phyloP scores from a whole-genome alignment of 2,888 invertebrate species.

The Hoplodrina blanda region DNA sequence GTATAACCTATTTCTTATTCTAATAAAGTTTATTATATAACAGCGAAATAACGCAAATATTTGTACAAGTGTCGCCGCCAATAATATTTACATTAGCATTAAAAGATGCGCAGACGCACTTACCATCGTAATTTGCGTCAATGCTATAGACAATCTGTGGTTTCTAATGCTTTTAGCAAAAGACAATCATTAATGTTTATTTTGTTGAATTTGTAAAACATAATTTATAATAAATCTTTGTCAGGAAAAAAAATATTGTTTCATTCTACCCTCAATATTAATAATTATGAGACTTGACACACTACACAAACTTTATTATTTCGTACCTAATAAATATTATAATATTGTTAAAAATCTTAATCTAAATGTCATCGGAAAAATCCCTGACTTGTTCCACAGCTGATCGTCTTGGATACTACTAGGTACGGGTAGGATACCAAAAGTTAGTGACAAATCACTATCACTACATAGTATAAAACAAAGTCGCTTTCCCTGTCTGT shows the following conservation, averaged over 20 bases:
- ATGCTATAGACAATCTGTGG: neutral
- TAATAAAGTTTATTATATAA: neutral
- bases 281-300: too few relatives aligned
- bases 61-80: neutral
- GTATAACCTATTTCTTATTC: neutral
- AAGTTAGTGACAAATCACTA: too few relatives aligned
- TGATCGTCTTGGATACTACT: too few relatives aligned
- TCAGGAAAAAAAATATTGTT: slow-evolving; percentile 39
- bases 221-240: slow-evolving; percentile 65
- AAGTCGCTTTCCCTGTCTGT: too few relatives aligned
- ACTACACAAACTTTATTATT: too few relatives aligned
- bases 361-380: too few relatives aligned
- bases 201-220: slow-evolving; percentile 61
- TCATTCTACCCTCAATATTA: slow-evolving; percentile 9
- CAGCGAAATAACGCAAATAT: neutral
- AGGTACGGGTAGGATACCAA: too few relatives aligned
- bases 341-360: too few relatives aligned
- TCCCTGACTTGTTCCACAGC: too few relatives aligned
- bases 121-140: neutral
- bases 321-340: too few relatives aligned
- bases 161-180: slow-evolving; percentile 41
- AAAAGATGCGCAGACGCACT: neutral
- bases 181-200: slow-evolving; percentile 27
- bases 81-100: neutral
- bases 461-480: too few relatives aligned